phyloP scores from a whole-genome alignment of 2,797 vertebrate genomes.

The Sebastiscus tertius region DNA sequence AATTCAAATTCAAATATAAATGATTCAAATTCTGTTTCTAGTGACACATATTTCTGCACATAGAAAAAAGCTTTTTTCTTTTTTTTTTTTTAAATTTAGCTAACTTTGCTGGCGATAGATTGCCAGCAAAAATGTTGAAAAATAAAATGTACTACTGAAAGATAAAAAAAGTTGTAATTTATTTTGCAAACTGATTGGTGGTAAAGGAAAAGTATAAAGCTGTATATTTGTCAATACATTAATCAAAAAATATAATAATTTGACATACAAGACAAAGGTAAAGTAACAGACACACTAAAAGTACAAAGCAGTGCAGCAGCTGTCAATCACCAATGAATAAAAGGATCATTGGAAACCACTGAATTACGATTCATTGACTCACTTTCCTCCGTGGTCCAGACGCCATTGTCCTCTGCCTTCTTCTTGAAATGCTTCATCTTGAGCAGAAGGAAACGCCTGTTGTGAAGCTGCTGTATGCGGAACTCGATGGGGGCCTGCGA shows the following conservation, averaged over 20 bases:
- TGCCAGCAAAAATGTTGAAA: background rate
- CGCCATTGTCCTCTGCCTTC: background rate
- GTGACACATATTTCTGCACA: too few relatives aligned
- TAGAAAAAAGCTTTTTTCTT: too few relatives aligned
- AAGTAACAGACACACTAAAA: background rate
- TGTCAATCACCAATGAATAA: background rate
- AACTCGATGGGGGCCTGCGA: constrained; percentile 12
- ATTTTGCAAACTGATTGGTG: background rate
- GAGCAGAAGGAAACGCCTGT: constrained; percentile 45
- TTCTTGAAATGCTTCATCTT: constrained; percentile 28
- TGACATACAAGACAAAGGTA: background rate
- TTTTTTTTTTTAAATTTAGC: background rate
- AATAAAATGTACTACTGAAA: background rate
- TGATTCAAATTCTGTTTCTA: too few relatives aligned
- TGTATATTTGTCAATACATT: background rate
- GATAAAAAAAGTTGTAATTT: background rate
- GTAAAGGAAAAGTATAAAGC: background rate
- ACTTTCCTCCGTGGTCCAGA: background rate
- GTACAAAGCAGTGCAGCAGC: background rate
- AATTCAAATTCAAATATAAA: too few relatives aligned
- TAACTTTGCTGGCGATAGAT: background rate
- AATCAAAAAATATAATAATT: background rate
- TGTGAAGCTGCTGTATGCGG: constrained; percentile 62
- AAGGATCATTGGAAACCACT: background rate
- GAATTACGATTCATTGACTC: constrained; percentile 10